Base-by-base conservation (phyloP, 2,888 invertebrate genomes). In the Athetis lepigone region DNA sequence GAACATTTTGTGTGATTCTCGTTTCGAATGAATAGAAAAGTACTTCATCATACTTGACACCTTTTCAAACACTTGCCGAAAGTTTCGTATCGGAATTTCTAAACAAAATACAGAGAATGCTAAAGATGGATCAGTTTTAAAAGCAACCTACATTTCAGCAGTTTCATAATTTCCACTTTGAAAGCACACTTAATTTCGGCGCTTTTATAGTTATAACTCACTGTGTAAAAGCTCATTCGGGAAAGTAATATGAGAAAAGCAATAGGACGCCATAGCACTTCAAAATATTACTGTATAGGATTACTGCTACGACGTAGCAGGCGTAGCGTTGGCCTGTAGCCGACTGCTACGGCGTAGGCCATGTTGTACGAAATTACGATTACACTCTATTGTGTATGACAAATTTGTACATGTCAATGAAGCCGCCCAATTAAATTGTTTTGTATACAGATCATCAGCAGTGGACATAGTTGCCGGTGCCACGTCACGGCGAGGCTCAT, bases 391-490 rank as follows among this genome's bases (percentile, higher is more conserved):
- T n/a, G n/a, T n/a, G n/a, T 33, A 33, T 0, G 33, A 33, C 13
- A 11, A 33, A 13, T 33, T 29, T 8, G 3, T 29, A 29, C 3
- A 33, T 4, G 4, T 4, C 9, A 39, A n/a, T 16, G 6, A 16
- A 16, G 7, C 16, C 37, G 1, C 13, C 11, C n/a, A 13, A 13
- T 21, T 27, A 27, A 6, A 4, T 4, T 52, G 7, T 6, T 42
- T 2, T 36, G 5, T 8, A n/a, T 45, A 29, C 78, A 95, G 97
- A 82, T 97, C 97, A 69, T 98, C 98, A 40, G 98, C 98, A 16
- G 98, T 98, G 82, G 98, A 98, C 84, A 97, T 98, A 13, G 98
- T 97, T 81, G 96, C 97, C 1, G 96, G 97, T 1, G 90, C 96
- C 47, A 95, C 95, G n/a, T 96, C 96, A 0, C 90, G 96, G 7